A percentile compares a stretch with the other conserved stretches of the same genome.
Conservation (phyloP, 2,888 invertebrate genomes). For the Metalampra italica region DNA sequence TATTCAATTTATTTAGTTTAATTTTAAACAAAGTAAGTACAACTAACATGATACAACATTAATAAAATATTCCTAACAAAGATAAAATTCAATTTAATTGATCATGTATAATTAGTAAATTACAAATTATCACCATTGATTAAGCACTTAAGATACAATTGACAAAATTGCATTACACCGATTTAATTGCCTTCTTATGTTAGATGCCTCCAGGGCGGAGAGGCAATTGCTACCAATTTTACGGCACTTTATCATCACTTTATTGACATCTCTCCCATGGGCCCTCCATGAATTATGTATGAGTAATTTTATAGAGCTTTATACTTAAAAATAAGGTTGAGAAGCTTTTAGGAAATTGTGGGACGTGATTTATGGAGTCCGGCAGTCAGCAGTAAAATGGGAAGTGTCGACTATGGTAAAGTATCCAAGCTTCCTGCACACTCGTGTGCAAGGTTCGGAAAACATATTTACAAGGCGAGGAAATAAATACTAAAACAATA, state of each 20-base stretch:
- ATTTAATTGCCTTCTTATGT: conserved; percentile 28
- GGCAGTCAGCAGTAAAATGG: not conserved
- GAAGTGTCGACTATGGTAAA: not conserved
- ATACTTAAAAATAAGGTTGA: conserved; percentile 13
- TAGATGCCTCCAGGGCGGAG: conserved; percentile 9
- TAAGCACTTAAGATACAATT: not conserved
- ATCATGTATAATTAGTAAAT: too few relatives aligned
- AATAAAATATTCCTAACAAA: too few relatives aligned
- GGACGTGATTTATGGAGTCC: conserved; percentile 3
- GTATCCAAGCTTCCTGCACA: not conserved
- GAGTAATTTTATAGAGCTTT: conserved; percentile 12
- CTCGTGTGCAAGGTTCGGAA: too few relatives aligned
- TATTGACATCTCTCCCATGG: conserved; percentile 16
- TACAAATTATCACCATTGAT: too few relatives aligned
- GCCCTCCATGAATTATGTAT: conserved; percentile 13
- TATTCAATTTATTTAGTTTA: too few relatives aligned
- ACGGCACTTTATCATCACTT: conserved; percentile 27
- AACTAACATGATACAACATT: too few relatives aligned
- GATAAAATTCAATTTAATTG: too few relatives aligned
- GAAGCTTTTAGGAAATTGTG: conserved; percentile 8
- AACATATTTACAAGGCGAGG: too few relatives aligned
- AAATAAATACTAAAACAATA: too few relatives aligned
- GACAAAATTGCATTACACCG: conserved; percentile 21
- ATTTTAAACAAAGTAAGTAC: too few relatives aligned
- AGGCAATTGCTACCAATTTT: conserved; percentile 21